phyloP scores from a whole-genome alignment of 2,797 vertebrate genomes.

The Urophycis tenuis region DNA sequence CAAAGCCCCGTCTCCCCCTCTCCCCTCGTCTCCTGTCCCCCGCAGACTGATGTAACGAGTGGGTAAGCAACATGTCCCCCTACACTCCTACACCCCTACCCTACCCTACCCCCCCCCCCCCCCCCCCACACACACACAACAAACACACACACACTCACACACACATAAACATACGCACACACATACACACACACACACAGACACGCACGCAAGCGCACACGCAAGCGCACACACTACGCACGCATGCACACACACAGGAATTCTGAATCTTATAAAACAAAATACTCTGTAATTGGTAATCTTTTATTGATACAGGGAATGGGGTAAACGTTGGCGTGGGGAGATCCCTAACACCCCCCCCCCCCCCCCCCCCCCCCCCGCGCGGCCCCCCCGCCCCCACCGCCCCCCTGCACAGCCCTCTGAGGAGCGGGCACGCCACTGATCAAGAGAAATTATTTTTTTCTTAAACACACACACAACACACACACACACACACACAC shows the following conservation, averaged over 20 bases:
- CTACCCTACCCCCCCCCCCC: too few relatives aligned
- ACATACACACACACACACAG: too few relatives aligned
- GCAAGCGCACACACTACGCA: too few relatives aligned
- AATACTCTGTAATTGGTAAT: slow-evolving; percentile 75
- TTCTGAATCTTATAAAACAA: slow-evolving; percentile 74
- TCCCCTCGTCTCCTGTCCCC: slow-evolving; percentile 32
- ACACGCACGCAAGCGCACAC: too few relatives aligned
- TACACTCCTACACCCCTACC: slow-evolving; percentile 19
- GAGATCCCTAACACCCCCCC: slow-evolving; percentile 22
- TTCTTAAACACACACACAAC: slow-evolving; percentile 26
- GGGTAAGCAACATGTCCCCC: slow-evolving; percentile 60
- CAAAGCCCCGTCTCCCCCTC: slow-evolving; percentile 63
- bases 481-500: slow-evolving; percentile 3
- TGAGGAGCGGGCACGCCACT: slow-evolving; percentile 51
- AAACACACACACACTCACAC: too few relatives aligned
- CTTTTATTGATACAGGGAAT: slow-evolving; percentile 73
- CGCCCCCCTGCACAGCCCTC: background rate
- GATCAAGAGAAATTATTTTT: slow-evolving; percentile 66
- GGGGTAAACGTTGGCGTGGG: slow-evolving; percentile 64
- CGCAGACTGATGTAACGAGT: slow-evolving; percentile 68
- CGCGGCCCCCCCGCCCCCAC: slow-evolving; percentile 48
- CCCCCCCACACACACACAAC: too few relatives aligned
- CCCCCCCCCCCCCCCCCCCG: slow-evolving; percentile 55
- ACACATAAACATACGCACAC: too few relatives aligned
- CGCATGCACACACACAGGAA: slow-evolving; percentile 42